A percentile compares a stretch with the other conserved stretches of the same genome.
These are phyloP conservation scores for Drosophila subquinaria DNA, from an alignment of 2,888 invertebrate species.

Conservation along the genomic window DNA sequence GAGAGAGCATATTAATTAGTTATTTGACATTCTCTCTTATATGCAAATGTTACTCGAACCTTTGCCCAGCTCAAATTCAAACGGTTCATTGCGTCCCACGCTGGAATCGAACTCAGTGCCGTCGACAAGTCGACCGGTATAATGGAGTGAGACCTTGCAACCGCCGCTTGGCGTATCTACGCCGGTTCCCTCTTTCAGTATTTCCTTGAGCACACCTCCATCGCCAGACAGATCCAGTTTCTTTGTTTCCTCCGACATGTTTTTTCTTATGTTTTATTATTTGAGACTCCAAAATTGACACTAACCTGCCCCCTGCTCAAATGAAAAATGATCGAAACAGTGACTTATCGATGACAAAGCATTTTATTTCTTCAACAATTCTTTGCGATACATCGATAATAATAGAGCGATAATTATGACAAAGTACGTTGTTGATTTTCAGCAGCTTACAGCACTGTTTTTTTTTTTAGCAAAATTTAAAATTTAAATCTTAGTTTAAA, in stretches of 20 bases:
- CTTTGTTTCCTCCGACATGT: conserved; percentile 67
- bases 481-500: background rate
- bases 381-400: conserved; percentile 22
- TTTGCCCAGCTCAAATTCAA: conserved; percentile 94
- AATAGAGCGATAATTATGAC: background rate
- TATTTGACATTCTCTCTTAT: background rate
- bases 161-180: conserved; percentile 90
- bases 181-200: conserved; percentile 89
- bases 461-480: background rate
- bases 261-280: conserved; percentile 32
- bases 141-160: conserved; percentile 92
- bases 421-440: background rate
- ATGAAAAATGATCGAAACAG: conserved; percentile 26
- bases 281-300: conserved; percentile 29
- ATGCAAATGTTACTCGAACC: conserved; percentile 86
- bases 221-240: conserved; percentile 83
- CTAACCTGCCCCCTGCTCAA: conserved; percentile 32
- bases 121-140: conserved; percentile 93
- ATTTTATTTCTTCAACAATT: background rate
- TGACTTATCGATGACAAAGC: conserved; percentile 34
- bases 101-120: conserved; percentile 98
- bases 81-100: conserved; percentile 92
- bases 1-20: conserved; percentile 2
- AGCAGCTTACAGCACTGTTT: background rate
- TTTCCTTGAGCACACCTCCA: conserved; percentile 83